These are phyloP conservation scores for Apamea crenata DNA, from an alignment of 2,888 invertebrate species.

Conservation along the genomic window DNA sequence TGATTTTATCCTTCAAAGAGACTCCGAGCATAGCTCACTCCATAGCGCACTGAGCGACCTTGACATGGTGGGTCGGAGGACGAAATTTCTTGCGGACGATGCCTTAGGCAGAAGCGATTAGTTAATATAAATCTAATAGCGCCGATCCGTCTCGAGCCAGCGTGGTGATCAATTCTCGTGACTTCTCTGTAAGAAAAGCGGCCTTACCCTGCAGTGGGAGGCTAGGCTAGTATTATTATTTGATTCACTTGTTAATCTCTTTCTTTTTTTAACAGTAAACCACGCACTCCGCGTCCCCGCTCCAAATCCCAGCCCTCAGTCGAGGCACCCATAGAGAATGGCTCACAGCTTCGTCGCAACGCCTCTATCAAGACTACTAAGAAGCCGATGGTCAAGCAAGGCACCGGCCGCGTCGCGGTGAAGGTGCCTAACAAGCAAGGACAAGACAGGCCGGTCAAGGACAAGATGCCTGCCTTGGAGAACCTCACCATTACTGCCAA, in stretches of 20 bases:
- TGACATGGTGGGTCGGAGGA: background rate
- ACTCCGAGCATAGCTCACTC: too few relatives aligned
- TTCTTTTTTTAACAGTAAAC: constrained; percentile 63
- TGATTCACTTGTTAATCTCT: background rate
- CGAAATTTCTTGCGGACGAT: background rate
- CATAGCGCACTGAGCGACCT: too few relatives aligned
- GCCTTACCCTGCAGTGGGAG: background rate
- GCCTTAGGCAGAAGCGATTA: background rate
- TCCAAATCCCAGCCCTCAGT: constrained; percentile 85
- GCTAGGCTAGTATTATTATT: background rate
- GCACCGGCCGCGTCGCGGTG: constrained; percentile 57
- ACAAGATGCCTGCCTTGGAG: constrained; percentile 81
- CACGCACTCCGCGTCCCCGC: constrained; percentile 78
- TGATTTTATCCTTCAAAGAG: too few relatives aligned
- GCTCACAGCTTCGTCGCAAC: constrained; percentile 76
- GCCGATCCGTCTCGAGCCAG: background rate
- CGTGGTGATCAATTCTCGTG: background rate
- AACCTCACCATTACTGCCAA: constrained; percentile 84
- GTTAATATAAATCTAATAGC: background rate
- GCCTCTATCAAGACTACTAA: constrained; percentile 79
- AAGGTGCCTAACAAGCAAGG: constrained; percentile 56
- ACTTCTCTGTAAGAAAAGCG: background rate
- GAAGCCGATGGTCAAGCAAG: constrained; percentile 67
- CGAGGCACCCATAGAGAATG: constrained; percentile 77
- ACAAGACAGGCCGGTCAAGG: constrained; percentile 53